phyloP scores from a whole-genome alignment of 1,140 invertebrate genomes.

The Spodoptera frugiperda region DNA sequence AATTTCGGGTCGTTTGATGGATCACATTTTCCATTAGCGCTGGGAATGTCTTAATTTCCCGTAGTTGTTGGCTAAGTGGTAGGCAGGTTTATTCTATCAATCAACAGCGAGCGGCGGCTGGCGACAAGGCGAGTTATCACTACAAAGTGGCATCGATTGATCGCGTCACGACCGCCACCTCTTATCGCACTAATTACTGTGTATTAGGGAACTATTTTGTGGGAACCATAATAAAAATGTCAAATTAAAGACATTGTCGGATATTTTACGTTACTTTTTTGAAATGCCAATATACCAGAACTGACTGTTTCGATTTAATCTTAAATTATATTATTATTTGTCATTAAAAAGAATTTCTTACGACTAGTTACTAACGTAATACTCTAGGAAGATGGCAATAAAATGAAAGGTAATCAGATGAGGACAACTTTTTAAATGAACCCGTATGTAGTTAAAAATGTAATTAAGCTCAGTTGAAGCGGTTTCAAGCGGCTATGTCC shows the following conservation, averaged over 20 bases:
- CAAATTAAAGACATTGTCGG: slow-evolving; percentile 30
- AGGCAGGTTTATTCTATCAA: slow-evolving; percentile 74
- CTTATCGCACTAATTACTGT: slow-evolving; percentile 75
- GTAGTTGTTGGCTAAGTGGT: slow-evolving; percentile 73
- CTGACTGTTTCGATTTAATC: slow-evolving; percentile 29
- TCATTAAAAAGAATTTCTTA: slow-evolving; percentile 4
- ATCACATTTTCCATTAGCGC: slow-evolving; percentile 81
- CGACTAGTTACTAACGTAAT: neutral
- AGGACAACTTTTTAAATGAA: slow-evolving; percentile 47
- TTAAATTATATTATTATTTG: neutral
- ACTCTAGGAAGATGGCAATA: slow-evolving; percentile 28
- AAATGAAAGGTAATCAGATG: slow-evolving; percentile 56
- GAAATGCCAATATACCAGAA: slow-evolving; percentile 9
- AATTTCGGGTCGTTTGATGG: slow-evolving; percentile 78
- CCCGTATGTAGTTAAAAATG: slow-evolving; percentile 69
- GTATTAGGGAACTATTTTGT: slow-evolving; percentile 50
- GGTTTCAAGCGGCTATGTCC: slow-evolving; percentile 52
- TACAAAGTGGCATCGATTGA: slow-evolving; percentile 75
- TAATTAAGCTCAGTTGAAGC: slow-evolving; percentile 65
- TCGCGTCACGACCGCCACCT: slow-evolving; percentile 69
- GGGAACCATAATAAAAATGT: slow-evolving; percentile 43
- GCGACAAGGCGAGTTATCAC: slow-evolving; percentile 68
- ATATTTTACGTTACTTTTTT: neutral
- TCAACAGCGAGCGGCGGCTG: slow-evolving; percentile 60
- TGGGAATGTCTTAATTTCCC: slow-evolving; percentile 68